Evolutionary conservation across 64 coral and sea anemone species (phyloP).

Genomic region (Montipora efflorescens): DNA sequence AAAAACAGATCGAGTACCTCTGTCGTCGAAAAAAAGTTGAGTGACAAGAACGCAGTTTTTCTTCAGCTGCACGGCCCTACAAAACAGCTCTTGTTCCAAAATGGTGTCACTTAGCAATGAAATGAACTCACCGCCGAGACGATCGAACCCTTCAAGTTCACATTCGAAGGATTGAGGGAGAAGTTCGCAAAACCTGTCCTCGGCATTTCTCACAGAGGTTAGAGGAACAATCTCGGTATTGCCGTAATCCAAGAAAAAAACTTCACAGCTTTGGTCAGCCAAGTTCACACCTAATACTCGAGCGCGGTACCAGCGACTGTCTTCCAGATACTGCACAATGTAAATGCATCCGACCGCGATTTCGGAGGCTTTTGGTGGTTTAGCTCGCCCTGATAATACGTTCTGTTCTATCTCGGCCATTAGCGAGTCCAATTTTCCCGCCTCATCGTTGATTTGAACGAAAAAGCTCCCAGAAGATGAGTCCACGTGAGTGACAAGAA

Average conservation of each 20-base stretch:
- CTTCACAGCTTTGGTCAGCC: conserved; percentile 56
- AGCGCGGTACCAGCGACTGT: conserved; percentile 88
- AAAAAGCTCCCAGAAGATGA: conserved; percentile 71
- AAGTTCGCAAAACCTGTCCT: conserved; percentile 63
- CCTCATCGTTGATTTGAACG: conserved; percentile 91
- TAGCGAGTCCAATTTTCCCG: conserved; percentile 74
- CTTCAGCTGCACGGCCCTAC: conserved; percentile 79
- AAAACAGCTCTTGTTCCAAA: conserved; percentile 78
- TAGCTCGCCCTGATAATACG: conserved; percentile 43
- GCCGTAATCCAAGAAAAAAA: conserved; percentile 96
- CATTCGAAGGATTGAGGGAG: conserved; percentile 61
- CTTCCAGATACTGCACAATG: conserved; percentile 81
- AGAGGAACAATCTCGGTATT: conserved; percentile 81
- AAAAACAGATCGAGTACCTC: conserved; percentile 38
- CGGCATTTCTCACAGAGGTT: conserved; percentile 60
- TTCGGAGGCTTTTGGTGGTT: conserved; percentile 33
- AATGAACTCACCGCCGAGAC: conserved; percentile 41
- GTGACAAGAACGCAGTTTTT: conserved; percentile 72
- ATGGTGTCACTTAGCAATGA: conserved; percentile 68
- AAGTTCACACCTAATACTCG: conserved; percentile 71
- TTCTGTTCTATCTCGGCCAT: conserved; percentile 92
- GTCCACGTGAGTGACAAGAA: conserved; percentile 91
- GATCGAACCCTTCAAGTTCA: conserved; percentile 59
- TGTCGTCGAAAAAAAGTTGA: conserved; percentile 77
- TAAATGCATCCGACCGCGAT: conserved; percentile 79